Conservation (phyloP, 1,140 invertebrate genomes). For the Bombyx mori region ASM3026992v2 NC_085126.1:10458001-10458500, state of each 20-base stretch:
- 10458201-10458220: constrained; percentile 56
- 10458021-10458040: background rate
- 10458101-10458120: background rate
- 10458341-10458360: no score
- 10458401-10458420: no score
- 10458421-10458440: no score
- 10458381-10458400: no score
- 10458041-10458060: background rate
- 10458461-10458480: no score
- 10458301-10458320: no score
- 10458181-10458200: constrained; percentile 44
- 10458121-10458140: background rate
- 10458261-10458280: constrained; percentile 65
- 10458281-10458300: background rate
- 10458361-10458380: no score
- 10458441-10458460: no score
- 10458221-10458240: constrained; percentile 52
- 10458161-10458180: constrained; percentile 29
- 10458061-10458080: background rate
- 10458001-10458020: background rate
- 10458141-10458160: constrained; percentile 1
- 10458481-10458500: no score
- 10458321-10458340: no score
- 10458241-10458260: constrained; percentile 64
- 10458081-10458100: background rate